Conservation (phyloP, 2,888 invertebrate genomes). For the Bombyx huttoni region DNA sequence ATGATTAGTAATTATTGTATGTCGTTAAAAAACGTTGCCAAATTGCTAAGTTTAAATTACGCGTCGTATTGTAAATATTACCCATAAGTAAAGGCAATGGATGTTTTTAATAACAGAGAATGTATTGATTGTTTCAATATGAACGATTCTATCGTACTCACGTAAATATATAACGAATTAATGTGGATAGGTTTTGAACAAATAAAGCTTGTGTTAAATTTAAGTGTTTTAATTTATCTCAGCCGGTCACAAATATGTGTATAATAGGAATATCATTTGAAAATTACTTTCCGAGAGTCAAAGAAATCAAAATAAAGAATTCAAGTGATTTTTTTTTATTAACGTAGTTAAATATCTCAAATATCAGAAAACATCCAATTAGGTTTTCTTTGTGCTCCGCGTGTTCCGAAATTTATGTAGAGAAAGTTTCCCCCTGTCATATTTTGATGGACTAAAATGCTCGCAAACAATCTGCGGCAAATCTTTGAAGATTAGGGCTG, state of each 20-base stretch:
- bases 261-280: neutral
- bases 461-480: constrained; percentile 64
- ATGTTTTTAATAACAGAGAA: constrained; percentile 43
- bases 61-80: constrained; percentile 63
- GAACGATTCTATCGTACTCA: constrained; percentile 29
- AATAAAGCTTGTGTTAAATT: constrained; percentile 70
- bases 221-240: constrained; percentile 19
- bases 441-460: constrained; percentile 59
- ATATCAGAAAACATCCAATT: neutral
- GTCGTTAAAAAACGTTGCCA: constrained; percentile 61
- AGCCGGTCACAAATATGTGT: neutral
- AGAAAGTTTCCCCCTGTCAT: constrained; percentile 48
- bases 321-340: neutral
- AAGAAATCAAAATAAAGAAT: neutral
- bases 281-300: neutral
- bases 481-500: constrained; percentile 61
- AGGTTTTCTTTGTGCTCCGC: constrained; percentile 1
- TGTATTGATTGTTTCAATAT: constrained; percentile 42
- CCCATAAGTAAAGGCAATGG: constrained; percentile 46
- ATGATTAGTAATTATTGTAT: constrained; percentile 36
- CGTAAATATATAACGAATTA: constrained; percentile 36
- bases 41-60: constrained; percentile 55
- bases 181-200: constrained; percentile 48
- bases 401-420: constrained; percentile 44
- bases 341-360: neutral